These are phyloP conservation scores for Grus americana DNA, from an alignment of 2,113 vertebrate genomes.

Conservation along the genomic window DNA sequence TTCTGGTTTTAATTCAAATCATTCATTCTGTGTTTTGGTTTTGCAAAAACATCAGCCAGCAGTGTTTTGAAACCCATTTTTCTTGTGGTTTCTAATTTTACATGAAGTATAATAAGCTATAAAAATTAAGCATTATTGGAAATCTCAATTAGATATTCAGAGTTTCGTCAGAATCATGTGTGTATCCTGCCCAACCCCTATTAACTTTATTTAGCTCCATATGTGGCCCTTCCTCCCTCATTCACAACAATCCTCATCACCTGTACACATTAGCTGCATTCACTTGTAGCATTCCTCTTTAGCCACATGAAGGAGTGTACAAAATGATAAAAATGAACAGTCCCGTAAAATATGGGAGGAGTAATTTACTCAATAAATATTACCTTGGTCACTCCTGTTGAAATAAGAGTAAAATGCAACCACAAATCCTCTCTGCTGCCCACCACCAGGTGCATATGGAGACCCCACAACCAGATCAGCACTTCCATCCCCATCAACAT, in stretches of 20 bases:
- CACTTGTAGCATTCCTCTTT: background rate
- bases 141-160: background rate
- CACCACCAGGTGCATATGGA: slow-evolving; percentile 75
- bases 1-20: background rate
- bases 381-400: slow-evolving; percentile 66
- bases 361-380: background rate
- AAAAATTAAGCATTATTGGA: background rate
- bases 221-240: background rate
- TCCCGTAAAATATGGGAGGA: background rate
- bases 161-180: no score
- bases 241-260: background rate
- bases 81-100: background rate
- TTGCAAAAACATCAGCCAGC: background rate
- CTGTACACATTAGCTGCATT: background rate
- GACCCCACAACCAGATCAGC: slow-evolving; percentile 75
- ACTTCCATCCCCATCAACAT: slow-evolving; percentile 67
- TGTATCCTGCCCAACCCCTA: background rate
- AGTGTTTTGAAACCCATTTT: background rate
- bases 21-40: background rate
- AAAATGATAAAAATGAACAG: background rate
- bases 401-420: slow-evolving; percentile 69
- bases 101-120: background rate
- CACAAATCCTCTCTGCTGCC: slow-evolving; percentile 77
- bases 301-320: background rate
- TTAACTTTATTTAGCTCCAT: background rate